Conservation (phyloP, 2,888 invertebrate species). For the Chymomyza fuscimana region DNA sequence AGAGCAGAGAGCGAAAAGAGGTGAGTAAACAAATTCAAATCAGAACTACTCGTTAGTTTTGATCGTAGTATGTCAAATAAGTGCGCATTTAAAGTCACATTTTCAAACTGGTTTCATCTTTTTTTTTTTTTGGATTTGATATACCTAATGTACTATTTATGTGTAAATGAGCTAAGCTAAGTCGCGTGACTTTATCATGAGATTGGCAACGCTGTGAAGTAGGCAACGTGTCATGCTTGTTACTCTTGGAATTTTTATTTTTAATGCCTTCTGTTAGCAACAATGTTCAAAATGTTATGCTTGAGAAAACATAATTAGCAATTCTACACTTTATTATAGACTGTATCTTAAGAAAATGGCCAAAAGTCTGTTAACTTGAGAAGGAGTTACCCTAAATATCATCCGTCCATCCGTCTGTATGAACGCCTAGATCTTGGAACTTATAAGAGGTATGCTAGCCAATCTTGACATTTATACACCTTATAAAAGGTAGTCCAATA, state of each 20-base stretch:
- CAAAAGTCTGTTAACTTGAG: no score
- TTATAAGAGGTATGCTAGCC: no score
- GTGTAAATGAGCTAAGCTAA: constrained; percentile 9
- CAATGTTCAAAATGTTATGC: background rate
- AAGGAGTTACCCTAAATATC: no score
- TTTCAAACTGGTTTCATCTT: constrained; percentile 60
- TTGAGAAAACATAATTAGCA: background rate
- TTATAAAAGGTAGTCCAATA: no score
- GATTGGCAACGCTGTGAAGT: constrained; percentile 15
- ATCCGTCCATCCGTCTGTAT: no score
- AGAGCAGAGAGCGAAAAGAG: background rate
- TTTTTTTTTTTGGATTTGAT: constrained; percentile 6
- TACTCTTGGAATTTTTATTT: background rate
- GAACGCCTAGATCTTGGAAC: no score
- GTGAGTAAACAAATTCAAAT: constrained; percentile 15
- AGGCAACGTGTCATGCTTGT: background rate
- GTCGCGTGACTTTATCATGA: constrained; percentile 31
- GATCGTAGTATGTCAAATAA: constrained; percentile 65
- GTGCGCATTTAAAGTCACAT: constrained; percentile 45
- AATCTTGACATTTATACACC: no score
- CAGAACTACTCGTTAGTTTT: constrained; percentile 49
- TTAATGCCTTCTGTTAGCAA: background rate
- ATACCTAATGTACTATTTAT: background rate
- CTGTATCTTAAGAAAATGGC: no score
- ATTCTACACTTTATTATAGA: constrained; percentile 24